phyloP scores from a whole-genome alignment of 2,797 vertebrate genomes.

The Channa striata region DNA sequence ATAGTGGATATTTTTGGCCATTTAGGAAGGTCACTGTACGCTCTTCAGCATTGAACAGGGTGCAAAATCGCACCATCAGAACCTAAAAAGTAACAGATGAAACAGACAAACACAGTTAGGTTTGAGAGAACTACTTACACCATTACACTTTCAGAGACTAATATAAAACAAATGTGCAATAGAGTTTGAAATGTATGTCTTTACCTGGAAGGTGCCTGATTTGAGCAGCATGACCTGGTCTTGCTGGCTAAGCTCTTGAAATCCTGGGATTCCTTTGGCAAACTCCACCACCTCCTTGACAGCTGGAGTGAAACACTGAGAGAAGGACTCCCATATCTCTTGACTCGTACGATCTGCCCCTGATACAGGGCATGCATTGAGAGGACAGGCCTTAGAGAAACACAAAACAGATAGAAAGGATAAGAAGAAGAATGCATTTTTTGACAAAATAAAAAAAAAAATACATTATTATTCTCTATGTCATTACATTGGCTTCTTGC shows the following conservation, averaged over 20 bases:
- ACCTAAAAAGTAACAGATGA: constrained; percentile 63
- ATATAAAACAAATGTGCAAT: no score
- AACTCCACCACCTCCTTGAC: constrained; percentile 89
- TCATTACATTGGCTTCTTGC: not conserved
- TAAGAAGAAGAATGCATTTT: no score
- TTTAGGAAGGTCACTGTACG: constrained; percentile 85
- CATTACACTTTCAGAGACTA: not conserved
- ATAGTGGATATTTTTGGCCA: constrained; percentile 83
- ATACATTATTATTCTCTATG: constrained; percentile 3
- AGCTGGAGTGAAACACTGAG: constrained; percentile 87
- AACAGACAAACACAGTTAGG: not conserved
- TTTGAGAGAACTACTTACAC: constrained; percentile 8
- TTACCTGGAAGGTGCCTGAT: constrained; percentile 89
- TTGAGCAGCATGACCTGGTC: constrained; percentile 89
- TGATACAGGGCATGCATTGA: constrained; percentile 85
- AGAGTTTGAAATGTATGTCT: constrained; percentile 1
- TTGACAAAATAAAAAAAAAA: no score
- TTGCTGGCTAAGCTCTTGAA: constrained; percentile 86
- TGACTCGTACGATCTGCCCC: constrained; percentile 80
- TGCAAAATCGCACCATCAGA: constrained; percentile 87
- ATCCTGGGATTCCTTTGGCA: constrained; percentile 88
- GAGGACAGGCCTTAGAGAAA: constrained; percentile 83
- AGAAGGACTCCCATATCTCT: constrained; percentile 88
- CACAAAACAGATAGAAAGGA: constrained; percentile 5
- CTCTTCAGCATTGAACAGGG: constrained; percentile 84